Conservation (phyloP, 2,113 vertebrate species). For the Abramis brama region DNA sequence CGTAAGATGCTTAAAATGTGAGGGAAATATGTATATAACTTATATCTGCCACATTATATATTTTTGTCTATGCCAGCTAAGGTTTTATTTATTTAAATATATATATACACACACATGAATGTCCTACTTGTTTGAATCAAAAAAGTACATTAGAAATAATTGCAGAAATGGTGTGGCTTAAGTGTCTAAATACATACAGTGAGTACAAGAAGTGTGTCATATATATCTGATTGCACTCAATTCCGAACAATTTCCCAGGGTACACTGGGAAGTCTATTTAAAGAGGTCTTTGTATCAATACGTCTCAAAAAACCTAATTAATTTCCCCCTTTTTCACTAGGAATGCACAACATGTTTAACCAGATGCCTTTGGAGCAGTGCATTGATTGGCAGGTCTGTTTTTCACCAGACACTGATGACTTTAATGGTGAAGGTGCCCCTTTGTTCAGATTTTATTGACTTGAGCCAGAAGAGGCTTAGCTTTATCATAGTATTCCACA, state of each 20-base stretch:
- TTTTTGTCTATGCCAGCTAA: background rate
- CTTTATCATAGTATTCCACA: conserved; percentile 51
- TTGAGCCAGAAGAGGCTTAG: conserved; percentile 53
- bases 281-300: conserved; percentile 70
- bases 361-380: conserved; percentile 70
- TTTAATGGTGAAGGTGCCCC: conserved; percentile 74
- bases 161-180: background rate
- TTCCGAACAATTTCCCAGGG: conserved; percentile 19
- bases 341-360: conserved; percentile 76
- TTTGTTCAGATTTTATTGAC: conserved; percentile 63
- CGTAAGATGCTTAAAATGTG: background rate
- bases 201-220: background rate
- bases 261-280: conserved; percentile 6
- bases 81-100: no score
- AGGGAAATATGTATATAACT: background rate
- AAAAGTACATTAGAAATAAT: no score
- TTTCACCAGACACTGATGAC: conserved; percentile 70
- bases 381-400: conserved; percentile 74
- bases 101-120: background rate
- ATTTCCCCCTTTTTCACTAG: conserved; percentile 74
- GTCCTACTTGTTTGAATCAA: background rate
- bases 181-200: background rate
- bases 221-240: conserved; percentile 11
- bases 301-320: conserved; percentile 79
- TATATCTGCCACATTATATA: background rate